phyloP scores from a whole-genome alignment of 2,888 invertebrate species.

The Lasioglossum morio region DNA sequence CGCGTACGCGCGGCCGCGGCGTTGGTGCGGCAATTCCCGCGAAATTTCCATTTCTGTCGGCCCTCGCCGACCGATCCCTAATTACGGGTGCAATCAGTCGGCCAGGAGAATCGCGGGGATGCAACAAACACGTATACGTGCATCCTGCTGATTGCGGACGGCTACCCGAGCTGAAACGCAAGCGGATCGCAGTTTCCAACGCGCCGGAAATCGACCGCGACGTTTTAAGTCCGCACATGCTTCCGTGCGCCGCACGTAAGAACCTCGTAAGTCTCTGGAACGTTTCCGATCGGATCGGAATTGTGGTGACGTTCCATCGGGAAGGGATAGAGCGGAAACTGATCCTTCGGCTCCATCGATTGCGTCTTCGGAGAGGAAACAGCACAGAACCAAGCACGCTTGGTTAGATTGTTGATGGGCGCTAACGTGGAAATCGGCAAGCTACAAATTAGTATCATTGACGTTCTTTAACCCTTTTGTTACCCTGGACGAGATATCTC shows the following conservation, averaged over 20 bases:
- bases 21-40: constrained; percentile 27
- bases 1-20: background rate
- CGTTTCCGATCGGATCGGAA: constrained; percentile 46
- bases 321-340: constrained; percentile 26
- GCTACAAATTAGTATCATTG: no score
- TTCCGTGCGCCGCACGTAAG: constrained; percentile 44
- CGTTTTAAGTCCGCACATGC: constrained; percentile 33
- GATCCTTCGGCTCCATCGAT: background rate
- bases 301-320: constrained; percentile 30
- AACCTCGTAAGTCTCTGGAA: constrained; percentile 25
- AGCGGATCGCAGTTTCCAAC: constrained; percentile 6
- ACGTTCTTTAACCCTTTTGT: no score
- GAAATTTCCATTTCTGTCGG: constrained; percentile 57
- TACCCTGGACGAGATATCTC: no score
- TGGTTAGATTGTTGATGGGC: background rate
- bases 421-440: background rate
- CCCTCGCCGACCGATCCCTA: constrained; percentile 43
- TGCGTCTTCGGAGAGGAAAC: background rate
- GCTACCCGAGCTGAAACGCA: constrained; percentile 3
- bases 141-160: constrained; percentile 33
- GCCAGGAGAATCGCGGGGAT: background rate
- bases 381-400: background rate
- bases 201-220: constrained; percentile 44
- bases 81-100: constrained; percentile 63
- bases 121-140: background rate